phyloP scores from a whole-genome alignment of 2,113 vertebrate species.

The Acanthochromis polyacanthus region DNA sequence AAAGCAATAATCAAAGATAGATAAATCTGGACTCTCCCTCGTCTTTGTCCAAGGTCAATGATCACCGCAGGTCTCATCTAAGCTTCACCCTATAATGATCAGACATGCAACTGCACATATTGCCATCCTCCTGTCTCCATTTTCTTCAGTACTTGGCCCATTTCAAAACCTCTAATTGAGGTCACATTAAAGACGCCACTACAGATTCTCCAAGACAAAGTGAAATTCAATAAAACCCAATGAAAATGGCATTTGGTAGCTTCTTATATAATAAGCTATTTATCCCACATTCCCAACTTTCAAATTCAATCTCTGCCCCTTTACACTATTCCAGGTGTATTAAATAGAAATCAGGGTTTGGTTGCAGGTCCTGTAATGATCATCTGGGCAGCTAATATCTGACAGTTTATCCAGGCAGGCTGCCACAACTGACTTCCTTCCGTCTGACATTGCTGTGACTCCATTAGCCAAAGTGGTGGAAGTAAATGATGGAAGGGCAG shows the following conservation, averaged over 20 bases:
- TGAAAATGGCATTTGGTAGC: constrained; percentile 42
- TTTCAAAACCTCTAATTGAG: constrained; percentile 65
- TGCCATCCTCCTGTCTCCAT: constrained; percentile 29
- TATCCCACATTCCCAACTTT: constrained; percentile 37
- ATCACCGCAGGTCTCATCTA: constrained; percentile 41
- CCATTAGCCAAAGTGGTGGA: constrained; percentile 78
- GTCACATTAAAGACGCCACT: constrained; percentile 68
- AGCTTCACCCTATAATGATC: constrained; percentile 51
- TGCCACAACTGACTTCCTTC: constrained; percentile 68
- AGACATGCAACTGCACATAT: constrained; percentile 25
- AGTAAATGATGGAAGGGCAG: constrained; percentile 78
- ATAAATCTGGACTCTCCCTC: constrained; percentile 54
- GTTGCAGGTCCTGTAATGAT: constrained; percentile 62
- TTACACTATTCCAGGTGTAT: constrained; percentile 57
- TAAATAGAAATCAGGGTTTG: constrained; percentile 74
- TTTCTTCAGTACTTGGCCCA: constrained; percentile 44
- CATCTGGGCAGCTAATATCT: constrained; percentile 69
- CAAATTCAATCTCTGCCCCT: constrained; percentile 54
- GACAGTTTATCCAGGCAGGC: constrained; percentile 70
- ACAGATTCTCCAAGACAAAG: constrained; percentile 61
- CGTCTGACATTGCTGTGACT: constrained; percentile 80
- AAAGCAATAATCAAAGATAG: constrained; percentile 63
- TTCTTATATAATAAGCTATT: constrained; percentile 52
- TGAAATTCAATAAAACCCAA: constrained; percentile 71
- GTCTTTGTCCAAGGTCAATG: constrained; percentile 67